phyloP scores from a whole-genome alignment of 2,888 invertebrate genomes.

The Acronicta alni region DNA sequence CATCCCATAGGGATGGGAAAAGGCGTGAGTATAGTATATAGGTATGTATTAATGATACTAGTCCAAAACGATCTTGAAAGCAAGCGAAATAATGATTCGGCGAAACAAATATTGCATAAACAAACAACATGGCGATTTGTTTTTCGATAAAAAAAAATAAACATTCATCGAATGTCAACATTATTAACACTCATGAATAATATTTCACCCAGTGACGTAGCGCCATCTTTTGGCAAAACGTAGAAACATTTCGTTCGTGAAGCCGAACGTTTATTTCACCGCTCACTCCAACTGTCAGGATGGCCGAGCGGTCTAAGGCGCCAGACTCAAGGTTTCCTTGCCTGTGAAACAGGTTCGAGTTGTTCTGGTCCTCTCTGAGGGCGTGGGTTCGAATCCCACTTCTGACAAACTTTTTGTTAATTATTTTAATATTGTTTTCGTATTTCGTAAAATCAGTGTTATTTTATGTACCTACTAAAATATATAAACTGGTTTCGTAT shows the following conservation, averaged over 20 bases:
- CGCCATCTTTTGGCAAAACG: slow-evolving; percentile 65
- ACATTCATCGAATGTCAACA: background rate
- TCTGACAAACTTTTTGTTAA: slow-evolving; percentile 90
- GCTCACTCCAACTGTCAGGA: slow-evolving; percentile 88
- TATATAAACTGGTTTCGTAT: no score
- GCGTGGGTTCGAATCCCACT: slow-evolving; percentile 95
- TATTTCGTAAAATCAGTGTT: background rate
- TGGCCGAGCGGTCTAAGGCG: slow-evolving; percentile 98
- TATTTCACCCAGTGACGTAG: slow-evolving; percentile 8
- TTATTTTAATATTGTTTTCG: slow-evolving; percentile 14
- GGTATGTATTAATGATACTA: background rate
- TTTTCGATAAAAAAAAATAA: slow-evolving; percentile 2
- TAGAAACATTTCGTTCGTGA: slow-evolving; percentile 35
- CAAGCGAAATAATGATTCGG: background rate
- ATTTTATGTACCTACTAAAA: background rate
- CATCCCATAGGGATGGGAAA: no score
- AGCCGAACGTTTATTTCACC: slow-evolving; percentile 64
- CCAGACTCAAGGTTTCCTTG: slow-evolving; percentile 88
- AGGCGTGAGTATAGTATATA: background rate
- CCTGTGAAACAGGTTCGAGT: slow-evolving; percentile 91
- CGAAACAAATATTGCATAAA: slow-evolving; percentile 1
- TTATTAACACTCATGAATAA: background rate
- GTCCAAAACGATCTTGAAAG: background rate
- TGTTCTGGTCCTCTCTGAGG: slow-evolving; percentile 93
- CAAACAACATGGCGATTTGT: background rate